phyloP scores from a whole-genome alignment of 2,888 invertebrate genomes.

The Orthonychiurus folsomi region DNA sequence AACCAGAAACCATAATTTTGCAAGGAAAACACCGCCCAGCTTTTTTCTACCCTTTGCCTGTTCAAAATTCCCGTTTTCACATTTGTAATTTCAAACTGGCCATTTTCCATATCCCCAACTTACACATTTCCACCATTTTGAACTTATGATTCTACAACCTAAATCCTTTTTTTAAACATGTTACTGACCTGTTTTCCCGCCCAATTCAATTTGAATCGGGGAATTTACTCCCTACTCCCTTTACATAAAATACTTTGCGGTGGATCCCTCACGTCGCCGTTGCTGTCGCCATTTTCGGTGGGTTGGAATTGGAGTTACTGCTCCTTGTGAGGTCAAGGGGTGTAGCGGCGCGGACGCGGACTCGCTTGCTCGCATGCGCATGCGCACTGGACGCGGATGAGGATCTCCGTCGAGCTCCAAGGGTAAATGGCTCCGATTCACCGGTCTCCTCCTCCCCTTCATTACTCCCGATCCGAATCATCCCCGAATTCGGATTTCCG shows the following conservation, averaged over 20 bases:
- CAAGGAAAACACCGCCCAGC: too few relatives aligned
- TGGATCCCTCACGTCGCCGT: neutral
- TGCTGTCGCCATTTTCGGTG: slow-evolving; percentile 21
- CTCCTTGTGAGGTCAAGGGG: slow-evolving; percentile 36
- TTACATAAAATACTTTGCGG: too few relatives aligned
- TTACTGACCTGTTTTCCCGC: neutral
- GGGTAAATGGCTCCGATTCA: neutral
- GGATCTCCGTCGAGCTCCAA: slow-evolving; percentile 25
- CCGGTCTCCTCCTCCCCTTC: slow-evolving; percentile 26
- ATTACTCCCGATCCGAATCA: slow-evolving; percentile 18
- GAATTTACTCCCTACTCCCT: too few relatives aligned
- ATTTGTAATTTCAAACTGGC: too few relatives aligned
- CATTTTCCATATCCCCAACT: too few relatives aligned
- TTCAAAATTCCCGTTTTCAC: too few relatives aligned
- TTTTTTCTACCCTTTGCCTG: too few relatives aligned
- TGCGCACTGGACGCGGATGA: slow-evolving; percentile 26
- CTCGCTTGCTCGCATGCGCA: slow-evolving; percentile 27
- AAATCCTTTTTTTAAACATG: too few relatives aligned
- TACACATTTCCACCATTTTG: too few relatives aligned
- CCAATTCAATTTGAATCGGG: neutral
- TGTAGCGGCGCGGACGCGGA: slow-evolving; percentile 17
- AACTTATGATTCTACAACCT: too few relatives aligned
- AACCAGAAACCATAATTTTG: too few relatives aligned
- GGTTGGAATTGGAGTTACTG: slow-evolving; percentile 21
- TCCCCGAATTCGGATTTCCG: slow-evolving; percentile 19